phyloP scores from a whole-genome alignment of 2,797 vertebrate genomes.

The Remorina albescens region DNA sequence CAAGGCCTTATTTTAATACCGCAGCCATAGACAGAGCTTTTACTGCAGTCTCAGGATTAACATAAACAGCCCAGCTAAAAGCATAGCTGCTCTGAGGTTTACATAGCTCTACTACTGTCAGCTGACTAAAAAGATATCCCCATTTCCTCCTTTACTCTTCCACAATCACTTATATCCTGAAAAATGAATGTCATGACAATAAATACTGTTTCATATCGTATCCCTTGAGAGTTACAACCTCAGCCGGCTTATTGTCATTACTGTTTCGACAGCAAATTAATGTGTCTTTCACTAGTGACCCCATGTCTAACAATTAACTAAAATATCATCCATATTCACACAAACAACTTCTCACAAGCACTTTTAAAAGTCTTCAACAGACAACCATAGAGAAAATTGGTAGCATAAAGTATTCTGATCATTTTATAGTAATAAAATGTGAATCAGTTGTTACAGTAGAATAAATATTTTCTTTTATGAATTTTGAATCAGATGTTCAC shows the following conservation, averaged over 20 bases:
- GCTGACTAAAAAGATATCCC: neutral
- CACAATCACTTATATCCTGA: neutral
- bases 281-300: constrained; percentile 20
- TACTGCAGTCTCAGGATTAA: neutral
- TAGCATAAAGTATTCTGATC: neutral
- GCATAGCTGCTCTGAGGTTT: neutral
- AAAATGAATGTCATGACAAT: neutral
- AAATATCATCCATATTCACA: constrained; percentile 23
- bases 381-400: neutral
- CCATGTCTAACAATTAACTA: constrained; percentile 19
- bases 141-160: neutral
- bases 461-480: neutral
- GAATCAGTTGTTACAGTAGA: neutral
- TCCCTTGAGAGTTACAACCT: neutral
- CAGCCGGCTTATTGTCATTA: constrained; percentile 45
- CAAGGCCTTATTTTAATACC: neutral
- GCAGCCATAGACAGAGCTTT: neutral
- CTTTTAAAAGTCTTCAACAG: neutral
- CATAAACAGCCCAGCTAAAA: neutral
- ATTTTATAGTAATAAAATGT: neutral
- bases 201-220: neutral
- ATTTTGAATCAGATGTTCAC: neutral
- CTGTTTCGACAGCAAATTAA: constrained; percentile 34
- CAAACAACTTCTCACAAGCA: neutral
- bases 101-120: neutral